These are phyloP conservation scores for Xyliphius kryptos DNA, from an alignment of 2,113 vertebrate genomes.

Conservation along the genomic window DNA sequence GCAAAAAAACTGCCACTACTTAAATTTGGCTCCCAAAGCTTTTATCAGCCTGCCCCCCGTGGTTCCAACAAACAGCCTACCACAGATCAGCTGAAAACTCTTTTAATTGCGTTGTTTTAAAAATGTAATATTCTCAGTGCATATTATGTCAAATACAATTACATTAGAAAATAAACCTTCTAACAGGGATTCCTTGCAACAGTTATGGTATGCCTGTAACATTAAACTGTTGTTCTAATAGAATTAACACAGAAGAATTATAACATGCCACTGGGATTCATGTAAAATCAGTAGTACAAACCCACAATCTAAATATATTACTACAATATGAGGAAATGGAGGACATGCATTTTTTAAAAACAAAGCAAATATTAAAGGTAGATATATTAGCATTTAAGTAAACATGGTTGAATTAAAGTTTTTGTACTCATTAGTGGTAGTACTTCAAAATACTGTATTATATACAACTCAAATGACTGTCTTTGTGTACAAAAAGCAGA, in stretches of 20 bases:
- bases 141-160: slow-evolving; percentile 30
- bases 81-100: slow-evolving; percentile 20
- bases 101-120: slow-evolving; percentile 40
- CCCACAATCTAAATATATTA: neutral
- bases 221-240: neutral
- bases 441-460: no score
- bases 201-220: slow-evolving; percentile 25
- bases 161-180: slow-evolving; percentile 26
- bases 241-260: neutral
- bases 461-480: no score
- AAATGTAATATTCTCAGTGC: slow-evolving; percentile 30
- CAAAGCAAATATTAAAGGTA: neutral
- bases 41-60: slow-evolving; percentile 33
- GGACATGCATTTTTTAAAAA: neutral
- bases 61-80: slow-evolving; percentile 31
- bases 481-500: no score
- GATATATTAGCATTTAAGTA: no score
- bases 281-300: neutral
- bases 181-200: slow-evolving; percentile 10
- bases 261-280: neutral
- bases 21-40: slow-evolving; percentile 35
- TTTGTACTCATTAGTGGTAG: no score
- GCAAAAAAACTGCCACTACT: slow-evolving; percentile 23
- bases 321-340: neutral
- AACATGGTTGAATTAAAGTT: no score